These are phyloP conservation scores for Ophion ventricosus DNA, from an alignment of 2,888 invertebrate species.

Conservation along the genomic window DNA sequence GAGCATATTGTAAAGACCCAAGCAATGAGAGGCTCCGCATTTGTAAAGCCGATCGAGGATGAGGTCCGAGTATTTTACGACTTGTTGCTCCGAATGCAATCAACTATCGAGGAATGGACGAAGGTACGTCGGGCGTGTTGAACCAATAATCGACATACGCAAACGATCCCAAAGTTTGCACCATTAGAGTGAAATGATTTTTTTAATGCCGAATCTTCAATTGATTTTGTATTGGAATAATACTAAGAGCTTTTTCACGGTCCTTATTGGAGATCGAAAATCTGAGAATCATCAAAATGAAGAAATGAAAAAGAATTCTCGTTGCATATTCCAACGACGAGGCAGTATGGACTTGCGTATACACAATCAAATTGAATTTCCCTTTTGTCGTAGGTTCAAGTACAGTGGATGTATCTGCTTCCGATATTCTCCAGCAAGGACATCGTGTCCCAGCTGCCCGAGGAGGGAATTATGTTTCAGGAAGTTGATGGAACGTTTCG, in stretches of 20 bases:
- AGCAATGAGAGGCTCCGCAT: slow-evolving; percentile 93
- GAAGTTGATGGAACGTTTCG: slow-evolving; percentile 89
- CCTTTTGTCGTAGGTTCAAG: slow-evolving; percentile 86
- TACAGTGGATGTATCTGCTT: slow-evolving; percentile 93
- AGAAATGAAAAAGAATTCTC: no score
- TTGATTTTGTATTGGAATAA: no score
- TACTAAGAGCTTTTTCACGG: no score
- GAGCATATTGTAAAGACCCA: slow-evolving; percentile 93
- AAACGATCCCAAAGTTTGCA: background rate
- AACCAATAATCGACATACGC: background rate
- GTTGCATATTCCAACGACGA: background rate
- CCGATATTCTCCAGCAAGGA: slow-evolving; percentile 95
- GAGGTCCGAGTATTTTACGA: slow-evolving; percentile 91
- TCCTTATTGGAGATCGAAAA: no score
- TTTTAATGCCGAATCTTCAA: background rate
- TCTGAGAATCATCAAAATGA: no score
- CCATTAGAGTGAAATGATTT: background rate
- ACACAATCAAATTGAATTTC: background rate
- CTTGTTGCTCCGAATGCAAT: slow-evolving; percentile 87
- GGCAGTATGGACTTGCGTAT: background rate
- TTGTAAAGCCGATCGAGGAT: slow-evolving; percentile 92
- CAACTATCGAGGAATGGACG: slow-evolving; percentile 92
- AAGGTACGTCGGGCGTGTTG: slow-evolving; percentile 82
- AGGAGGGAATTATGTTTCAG: slow-evolving; percentile 91
- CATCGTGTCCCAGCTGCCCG: slow-evolving; percentile 93